Evolutionary conservation across 1,140 invertebrate species (phyloP), one percentile per base, ranked within the genome.

Genomic region (Drosophila tani): DNA sequence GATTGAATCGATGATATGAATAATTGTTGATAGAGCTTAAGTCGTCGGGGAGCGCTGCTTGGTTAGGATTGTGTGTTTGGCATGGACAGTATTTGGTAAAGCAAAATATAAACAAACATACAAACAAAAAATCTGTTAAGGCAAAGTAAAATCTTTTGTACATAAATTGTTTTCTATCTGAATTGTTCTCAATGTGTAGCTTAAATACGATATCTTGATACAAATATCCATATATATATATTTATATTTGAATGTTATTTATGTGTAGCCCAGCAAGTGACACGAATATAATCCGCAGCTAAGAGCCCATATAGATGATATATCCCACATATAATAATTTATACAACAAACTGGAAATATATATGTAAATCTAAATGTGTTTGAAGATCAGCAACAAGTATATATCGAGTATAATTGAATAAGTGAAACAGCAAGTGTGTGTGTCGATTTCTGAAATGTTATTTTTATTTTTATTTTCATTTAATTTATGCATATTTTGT

Each of bases 111-210:
- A 51, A 46, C 17, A 40, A 58, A 59, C 6, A 15, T 35, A 51
- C 40, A 66, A 41, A 40, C 56, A 50, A 15, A 14, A 14, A 68
- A 45, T 59, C 58, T 74, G 47, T 46, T 49, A 53, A 43, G 32
- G 57, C 19, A 55, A 55, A 63, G 27, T 43, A 21, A 53, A 49
- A 63, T 74, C 76, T 83, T 87, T 88, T 86, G 84, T 86, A 86
- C 45, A 86, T 85, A 86, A 60, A 77, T 71, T 74, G 75, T 76
- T 79, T 80, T 80, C 63, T 75, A 79, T 51, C 73, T 65, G 45
- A 73, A 81, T 74, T 87, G 83, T 87, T 87, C 84, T 87, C 81
- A 81, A 87, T 87, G 84, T 81, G 83, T 87, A 88, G 84, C 75
- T 70, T 74, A 78, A 73, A 75, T 53, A 83, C 60, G 62, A 82